Evolutionary conservation across 1,140 invertebrate genomes (phyloP).

Genomic region (Halesus radiatus): DNA sequence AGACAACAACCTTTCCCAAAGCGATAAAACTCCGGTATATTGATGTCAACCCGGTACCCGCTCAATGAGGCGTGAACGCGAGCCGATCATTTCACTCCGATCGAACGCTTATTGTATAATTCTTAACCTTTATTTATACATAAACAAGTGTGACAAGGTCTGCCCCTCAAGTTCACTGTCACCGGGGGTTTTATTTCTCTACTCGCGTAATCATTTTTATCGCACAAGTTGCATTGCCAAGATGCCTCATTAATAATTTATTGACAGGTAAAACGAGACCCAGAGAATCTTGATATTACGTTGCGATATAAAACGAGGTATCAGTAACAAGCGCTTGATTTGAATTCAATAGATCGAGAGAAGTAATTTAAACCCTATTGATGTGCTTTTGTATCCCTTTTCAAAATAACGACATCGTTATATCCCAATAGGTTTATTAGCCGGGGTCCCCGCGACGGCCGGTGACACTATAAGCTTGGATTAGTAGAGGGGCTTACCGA

Average conservation of each 20-base stretch:
- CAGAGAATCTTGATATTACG: no score
- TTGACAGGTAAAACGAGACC: no score
- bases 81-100: neutral
- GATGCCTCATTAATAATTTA: no score
- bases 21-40: conserved; percentile 34
- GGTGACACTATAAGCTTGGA: no score
- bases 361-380: no score
- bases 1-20: conserved; percentile 33
- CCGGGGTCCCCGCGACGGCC: no score
- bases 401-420: no score
- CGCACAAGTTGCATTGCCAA: neutral
- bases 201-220: neutral
- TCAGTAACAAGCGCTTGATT: neutral
- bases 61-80: conserved; percentile 20
- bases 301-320: no score
- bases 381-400: no score
- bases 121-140: neutral
- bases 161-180: conserved; percentile 23
- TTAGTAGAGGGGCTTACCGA: no score
- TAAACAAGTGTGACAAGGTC: conserved; percentile 32
- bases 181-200: neutral
- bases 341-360: neutral
- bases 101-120: conserved; percentile 28
- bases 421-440: no score
- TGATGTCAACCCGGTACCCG: conserved; percentile 28